Evolutionary conservation across 1,140 invertebrate genomes (phyloP).

Genomic region (Calycopis cecrops): DNA sequence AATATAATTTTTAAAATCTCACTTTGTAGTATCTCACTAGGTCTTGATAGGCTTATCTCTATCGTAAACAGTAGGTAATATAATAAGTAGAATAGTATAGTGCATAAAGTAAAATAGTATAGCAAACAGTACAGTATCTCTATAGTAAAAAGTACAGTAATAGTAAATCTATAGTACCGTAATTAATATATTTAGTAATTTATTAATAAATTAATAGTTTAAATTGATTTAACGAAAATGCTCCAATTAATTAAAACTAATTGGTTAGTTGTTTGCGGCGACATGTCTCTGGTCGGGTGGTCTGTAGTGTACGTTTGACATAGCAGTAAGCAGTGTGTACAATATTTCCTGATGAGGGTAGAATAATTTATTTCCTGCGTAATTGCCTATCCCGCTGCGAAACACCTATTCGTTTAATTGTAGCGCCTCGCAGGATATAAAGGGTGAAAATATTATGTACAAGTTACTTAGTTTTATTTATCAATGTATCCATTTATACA

Average conservation of each 20-base stretch:
- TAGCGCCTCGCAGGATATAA: no score
- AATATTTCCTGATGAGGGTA: constrained; percentile 3
- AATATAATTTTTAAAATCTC: no score
- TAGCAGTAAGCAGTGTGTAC: constrained; percentile 4
- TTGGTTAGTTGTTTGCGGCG: not conserved
- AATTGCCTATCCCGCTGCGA: not conserved
- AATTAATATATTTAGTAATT: not conserved
- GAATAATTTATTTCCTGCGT: constrained; percentile 7
- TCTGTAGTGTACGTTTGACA: not conserved
- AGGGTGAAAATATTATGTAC: no score
- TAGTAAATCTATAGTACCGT: not conserved
- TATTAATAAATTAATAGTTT: not conserved
- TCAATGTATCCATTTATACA: no score
- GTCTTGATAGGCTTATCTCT: no score
- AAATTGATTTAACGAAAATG: not conserved
- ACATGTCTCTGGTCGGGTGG: not conserved
- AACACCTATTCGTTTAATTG: not conserved
- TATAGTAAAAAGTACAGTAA: no score
- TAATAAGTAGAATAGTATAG: no score
- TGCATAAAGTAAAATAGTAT: no score
- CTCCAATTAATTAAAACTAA: not conserved
- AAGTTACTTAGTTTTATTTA: no score
- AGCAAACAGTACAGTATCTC: no score
- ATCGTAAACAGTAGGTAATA: no score
- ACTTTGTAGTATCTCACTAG: no score